phyloP scores from a whole-genome alignment of 2,113 vertebrate species.

The Sus scrofa region T2T-Sscrofa CM000819.6:21196001-21196500 shows the following conservation, averaged over 20 bases:
- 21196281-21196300: not conserved
- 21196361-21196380: not conserved
- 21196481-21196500: not conserved
- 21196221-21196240: not conserved
- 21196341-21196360: not conserved
- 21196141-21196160: not conserved
- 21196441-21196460: not conserved
- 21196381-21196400: not conserved
- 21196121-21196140: not conserved
- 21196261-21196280: not conserved
- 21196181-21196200: not conserved
- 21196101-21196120: not conserved
- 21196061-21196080: not conserved
- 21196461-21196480: not conserved
- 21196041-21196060: not conserved
- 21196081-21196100: not conserved
- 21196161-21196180: not conserved
- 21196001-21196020: not conserved
- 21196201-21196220: not conserved
- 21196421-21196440: not conserved
- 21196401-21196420: not conserved
- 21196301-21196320: not conserved
- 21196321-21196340: not conserved
- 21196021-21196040: not conserved
- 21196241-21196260: not conserved